Evolutionary conservation across 2,113 vertebrate genomes (phyloP), one percentile per base, ranked within the genome.

Genomic region (Eptatretus burgeri): DNA sequence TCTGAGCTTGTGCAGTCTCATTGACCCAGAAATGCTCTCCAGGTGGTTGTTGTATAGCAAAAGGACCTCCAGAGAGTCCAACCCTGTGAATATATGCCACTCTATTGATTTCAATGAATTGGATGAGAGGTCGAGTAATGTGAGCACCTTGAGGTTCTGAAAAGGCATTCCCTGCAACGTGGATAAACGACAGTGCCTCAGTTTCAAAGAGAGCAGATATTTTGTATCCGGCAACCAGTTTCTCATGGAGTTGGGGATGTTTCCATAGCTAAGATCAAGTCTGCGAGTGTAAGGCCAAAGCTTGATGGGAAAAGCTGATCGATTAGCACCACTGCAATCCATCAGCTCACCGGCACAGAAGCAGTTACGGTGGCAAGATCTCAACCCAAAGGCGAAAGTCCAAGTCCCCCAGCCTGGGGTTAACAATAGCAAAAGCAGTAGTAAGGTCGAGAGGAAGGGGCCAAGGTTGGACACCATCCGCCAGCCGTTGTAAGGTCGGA

Each of bases 41-140:
- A 96, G 73, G 17, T 69, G 74, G 69, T 95, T 95, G 73, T 93
- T 80, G 2, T 77, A 74, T 27, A 95, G 66, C 17, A 79, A 73
- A 1, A 96, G 71, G 1, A 74, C 79, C 64, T 78, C 76, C 14
- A 96, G 72, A 14, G 78, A 78, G 1, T 73, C 72, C 5, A 94
- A 76, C 1, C 77, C 69, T 0, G 72, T 64, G 8, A 93, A 82
- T 77, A 75, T 73, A 52, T 53, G 70, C 1, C 73, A 69, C 1
- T 75, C 74, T 62, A 96, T 72, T 62, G 67, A 69, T 1, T 50
- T 66, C 14, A 96, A 76, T 16, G 17, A 69, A 51, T 95, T 96
- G 72, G 83, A 91, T 2, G 91, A 96, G 62, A 96, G 74, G 73
- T 96, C 91, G n/a, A 96, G 79, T 72, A 83, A 79, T 51, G 75